Evolutionary conservation across 2,797 vertebrate species (phyloP).

Genomic region (Okamejei kenojei): DNA sequence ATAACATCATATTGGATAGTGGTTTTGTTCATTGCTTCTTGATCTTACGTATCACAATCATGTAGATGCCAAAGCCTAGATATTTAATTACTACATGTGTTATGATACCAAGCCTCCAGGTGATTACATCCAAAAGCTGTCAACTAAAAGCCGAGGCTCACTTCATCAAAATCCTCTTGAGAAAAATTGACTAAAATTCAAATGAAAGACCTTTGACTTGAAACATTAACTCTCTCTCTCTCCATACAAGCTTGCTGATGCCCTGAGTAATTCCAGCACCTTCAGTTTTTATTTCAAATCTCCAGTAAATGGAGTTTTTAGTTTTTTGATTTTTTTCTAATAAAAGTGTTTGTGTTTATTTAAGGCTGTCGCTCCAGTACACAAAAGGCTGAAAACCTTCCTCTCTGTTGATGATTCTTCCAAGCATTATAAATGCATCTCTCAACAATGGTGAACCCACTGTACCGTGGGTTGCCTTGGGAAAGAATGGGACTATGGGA

Average conservation of each 20-base stretch:
- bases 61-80: background rate
- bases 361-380: background rate
- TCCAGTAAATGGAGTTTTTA: no score
- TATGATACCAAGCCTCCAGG: background rate
- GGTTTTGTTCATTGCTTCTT: background rate
- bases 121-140: background rate
- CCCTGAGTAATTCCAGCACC: no score
- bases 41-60: background rate
- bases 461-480: no score
- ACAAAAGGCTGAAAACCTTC: no score
- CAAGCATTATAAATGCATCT: background rate
- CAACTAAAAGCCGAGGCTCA: background rate
- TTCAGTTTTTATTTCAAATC: no score
- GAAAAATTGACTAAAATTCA: background rate
- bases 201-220: no score
- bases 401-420: background rate
- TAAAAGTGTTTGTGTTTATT: no score
- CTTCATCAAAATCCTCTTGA: background rate
- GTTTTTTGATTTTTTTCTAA: no score
- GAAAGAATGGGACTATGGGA: no score
- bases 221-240: no score
- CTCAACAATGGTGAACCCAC: background rate
- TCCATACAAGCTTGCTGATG: no score
- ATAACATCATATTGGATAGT: background rate
- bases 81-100: background rate